Percentiles rank a stretch among this genome's conserved stretches.
phyloP scores from a whole-genome alignment of 2,888 invertebrate genomes.

The Perdita meconis region DNA sequence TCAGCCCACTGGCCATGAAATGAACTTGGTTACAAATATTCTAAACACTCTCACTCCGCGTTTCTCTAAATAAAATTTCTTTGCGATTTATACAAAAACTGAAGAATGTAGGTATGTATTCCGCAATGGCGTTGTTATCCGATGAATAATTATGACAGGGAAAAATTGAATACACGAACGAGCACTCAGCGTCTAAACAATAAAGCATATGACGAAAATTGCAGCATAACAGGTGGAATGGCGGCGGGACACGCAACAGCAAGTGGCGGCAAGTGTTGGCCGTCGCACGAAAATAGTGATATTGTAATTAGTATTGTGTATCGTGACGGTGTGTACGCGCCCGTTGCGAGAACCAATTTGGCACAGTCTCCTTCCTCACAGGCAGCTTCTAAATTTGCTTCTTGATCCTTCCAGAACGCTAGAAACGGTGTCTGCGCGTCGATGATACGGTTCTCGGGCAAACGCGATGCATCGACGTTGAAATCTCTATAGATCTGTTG shows the following conservation, averaged over 20 bases:
- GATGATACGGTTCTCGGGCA: conserved; percentile 26
- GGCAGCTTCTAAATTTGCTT: conserved; percentile 47
- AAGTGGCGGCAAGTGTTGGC: conserved; percentile 14
- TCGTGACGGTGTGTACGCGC: conserved; percentile 8
- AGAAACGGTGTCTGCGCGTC: not conserved
- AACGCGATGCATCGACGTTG: not conserved
- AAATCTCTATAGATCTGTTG: too few relatives aligned
- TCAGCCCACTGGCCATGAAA: too few relatives aligned
- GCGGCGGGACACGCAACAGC: conserved; percentile 33
- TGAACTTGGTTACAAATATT: too few relatives aligned
- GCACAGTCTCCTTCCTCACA: conserved; percentile 52
- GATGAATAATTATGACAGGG: too few relatives aligned
- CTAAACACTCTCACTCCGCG: not conserved
- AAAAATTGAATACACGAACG: not conserved
- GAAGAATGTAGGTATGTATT: too few relatives aligned
- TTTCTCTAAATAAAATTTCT: too few relatives aligned
- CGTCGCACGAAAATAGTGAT: conserved; percentile 46
- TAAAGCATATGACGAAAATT: not conserved
- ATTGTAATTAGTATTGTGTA: conserved; percentile 51
- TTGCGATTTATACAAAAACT: too few relatives aligned
- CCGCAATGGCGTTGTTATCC: too few relatives aligned
- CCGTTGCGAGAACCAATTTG: conserved; percentile 30
- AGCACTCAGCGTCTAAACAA: not conserved
- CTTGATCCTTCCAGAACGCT: conserved; percentile 41
- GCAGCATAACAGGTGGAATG: conserved; percentile 1